Base-by-base conservation (phyloP, 2,888 invertebrate genomes). In the Heterodera filipjevi region DNA sequence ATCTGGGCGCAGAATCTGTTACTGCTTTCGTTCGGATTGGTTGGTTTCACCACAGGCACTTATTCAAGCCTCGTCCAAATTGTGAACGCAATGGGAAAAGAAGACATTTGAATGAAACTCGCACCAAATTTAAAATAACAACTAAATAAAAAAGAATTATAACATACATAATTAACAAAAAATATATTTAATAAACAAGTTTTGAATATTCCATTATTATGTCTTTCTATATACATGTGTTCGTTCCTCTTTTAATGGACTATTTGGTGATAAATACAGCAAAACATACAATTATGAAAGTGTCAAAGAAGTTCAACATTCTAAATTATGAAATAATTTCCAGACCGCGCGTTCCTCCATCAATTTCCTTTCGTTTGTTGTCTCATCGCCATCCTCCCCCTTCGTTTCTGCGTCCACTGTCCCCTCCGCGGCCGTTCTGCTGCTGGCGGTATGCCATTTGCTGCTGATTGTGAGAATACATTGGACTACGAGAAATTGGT, bases 1-100 rank as follows among this genome's bases (percentile, higher is more conserved):
- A 76, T 85, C 14, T 87, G 87, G 86, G 49, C 78, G 33, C 84
- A 82, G 77, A 87, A 88, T 79, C 46, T 81, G 8, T 68, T 82
- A 46, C 80, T 88, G 1, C 75, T 88, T 5, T 33, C 59, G 3
- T 87, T 88, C 74, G 88, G 86, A 12, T 66, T 88, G 14, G 79
- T 88, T 44, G 88, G 88, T 66, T 88, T 88, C 82, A 83, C 83
- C 27, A 88, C 88, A 0, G 88, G 88, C 76, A 88, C 88, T 22
- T 88, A 88, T 77, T 81, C 85, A 22, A 80, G 82, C 74, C 39
- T 83, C 14, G 44, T 75, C 27, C 80, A 83, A 71, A 83, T 83
- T 68, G 74, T 74, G 46, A 49, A 79, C n/a, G 84, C 84, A 1
- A 84, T 84, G 49, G 83, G 84, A 19, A 79, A 77, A 2, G 78